These are phyloP conservation scores for Colletes collaris DNA, from an alignment of 2,888 invertebrate genomes.

Conservation along the genomic window DNA sequence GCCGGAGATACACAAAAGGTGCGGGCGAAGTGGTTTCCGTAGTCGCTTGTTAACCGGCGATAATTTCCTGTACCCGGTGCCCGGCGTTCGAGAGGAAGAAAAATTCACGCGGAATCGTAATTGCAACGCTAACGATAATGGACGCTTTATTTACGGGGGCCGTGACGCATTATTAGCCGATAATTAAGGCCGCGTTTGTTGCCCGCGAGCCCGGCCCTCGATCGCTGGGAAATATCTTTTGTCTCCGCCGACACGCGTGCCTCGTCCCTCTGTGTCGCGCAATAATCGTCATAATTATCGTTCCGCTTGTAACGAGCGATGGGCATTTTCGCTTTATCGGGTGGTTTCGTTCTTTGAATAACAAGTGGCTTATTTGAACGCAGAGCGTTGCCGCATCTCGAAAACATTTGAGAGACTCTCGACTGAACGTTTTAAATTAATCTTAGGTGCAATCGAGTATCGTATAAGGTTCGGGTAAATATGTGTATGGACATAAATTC, in stretches of 20 bases:
- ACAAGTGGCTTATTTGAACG: neutral
- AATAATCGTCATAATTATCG: slow-evolving; percentile 22
- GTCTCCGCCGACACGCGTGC: neutral
- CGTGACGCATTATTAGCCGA: slow-evolving; percentile 15
- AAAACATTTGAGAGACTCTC: no score
- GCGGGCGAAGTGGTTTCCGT: slow-evolving; percentile 29
- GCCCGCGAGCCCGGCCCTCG: neutral
- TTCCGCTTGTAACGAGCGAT: slow-evolving; percentile 15
- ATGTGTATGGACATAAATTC: no score
- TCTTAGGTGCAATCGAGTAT: no score
- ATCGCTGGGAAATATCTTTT: slow-evolving; percentile 11
- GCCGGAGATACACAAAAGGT: neutral
- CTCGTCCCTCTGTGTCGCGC: neutral
- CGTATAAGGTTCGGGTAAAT: no score
- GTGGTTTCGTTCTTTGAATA: slow-evolving; percentile 15
- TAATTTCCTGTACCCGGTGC: slow-evolving; percentile 23
- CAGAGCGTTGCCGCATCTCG: no score
- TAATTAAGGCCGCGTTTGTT: slow-evolving; percentile 38
- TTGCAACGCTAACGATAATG: slow-evolving; percentile 19
- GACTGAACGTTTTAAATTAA: no score
- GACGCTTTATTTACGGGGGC: slow-evolving; percentile 31
- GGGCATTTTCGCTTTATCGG: slow-evolving; percentile 1
- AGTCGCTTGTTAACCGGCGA: slow-evolving; percentile 30
- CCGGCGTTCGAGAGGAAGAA: neutral
- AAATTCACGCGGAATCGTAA: slow-evolving; percentile 27